phyloP scores from a whole-genome alignment of 2,888 invertebrate species.

The Protonemura montana region DNA sequence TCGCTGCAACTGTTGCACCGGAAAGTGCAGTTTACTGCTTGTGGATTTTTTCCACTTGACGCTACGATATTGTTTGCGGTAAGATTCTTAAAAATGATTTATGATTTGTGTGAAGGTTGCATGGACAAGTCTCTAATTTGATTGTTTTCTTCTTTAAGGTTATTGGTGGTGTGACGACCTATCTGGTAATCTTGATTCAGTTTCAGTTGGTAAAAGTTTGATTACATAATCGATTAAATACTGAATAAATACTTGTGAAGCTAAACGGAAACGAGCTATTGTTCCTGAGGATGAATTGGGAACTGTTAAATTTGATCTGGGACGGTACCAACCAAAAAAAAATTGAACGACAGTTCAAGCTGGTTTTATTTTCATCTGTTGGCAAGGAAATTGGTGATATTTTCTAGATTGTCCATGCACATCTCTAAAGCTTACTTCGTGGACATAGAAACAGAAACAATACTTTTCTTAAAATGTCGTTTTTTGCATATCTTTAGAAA shows the following conservation, averaged over 20 bases:
- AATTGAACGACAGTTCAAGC: neutral
- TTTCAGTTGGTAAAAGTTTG: neutral
- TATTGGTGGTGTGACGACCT: slow-evolving; percentile 23
- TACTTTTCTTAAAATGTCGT: too few relatives aligned
- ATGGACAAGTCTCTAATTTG: neutral
- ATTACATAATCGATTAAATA: too few relatives aligned
- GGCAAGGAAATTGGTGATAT: too few relatives aligned
- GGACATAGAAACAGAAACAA: too few relatives aligned
- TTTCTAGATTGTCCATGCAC: too few relatives aligned
- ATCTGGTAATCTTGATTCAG: slow-evolving; percentile 26
- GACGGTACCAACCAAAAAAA: too few relatives aligned
- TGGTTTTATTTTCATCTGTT: too few relatives aligned
- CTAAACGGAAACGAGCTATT: too few relatives aligned
- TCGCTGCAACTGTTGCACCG: slow-evolving; percentile 29
- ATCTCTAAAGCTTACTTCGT: too few relatives aligned
- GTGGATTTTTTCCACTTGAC: slow-evolving; percentile 28
- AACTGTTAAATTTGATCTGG: neutral
- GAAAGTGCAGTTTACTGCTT: slow-evolving; percentile 25
- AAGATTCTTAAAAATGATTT: neutral
- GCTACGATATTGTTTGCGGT: slow-evolving; percentile 28
- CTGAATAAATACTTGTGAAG: too few relatives aligned
- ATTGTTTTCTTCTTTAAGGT: neutral
- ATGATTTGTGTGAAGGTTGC: neutral
- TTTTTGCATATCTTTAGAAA: too few relatives aligned
- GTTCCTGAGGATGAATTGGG: too few relatives aligned